Evolutionary conservation across 2,888 invertebrate species (phyloP).

Genomic region (Eristalinus sepulchralis): DNA sequence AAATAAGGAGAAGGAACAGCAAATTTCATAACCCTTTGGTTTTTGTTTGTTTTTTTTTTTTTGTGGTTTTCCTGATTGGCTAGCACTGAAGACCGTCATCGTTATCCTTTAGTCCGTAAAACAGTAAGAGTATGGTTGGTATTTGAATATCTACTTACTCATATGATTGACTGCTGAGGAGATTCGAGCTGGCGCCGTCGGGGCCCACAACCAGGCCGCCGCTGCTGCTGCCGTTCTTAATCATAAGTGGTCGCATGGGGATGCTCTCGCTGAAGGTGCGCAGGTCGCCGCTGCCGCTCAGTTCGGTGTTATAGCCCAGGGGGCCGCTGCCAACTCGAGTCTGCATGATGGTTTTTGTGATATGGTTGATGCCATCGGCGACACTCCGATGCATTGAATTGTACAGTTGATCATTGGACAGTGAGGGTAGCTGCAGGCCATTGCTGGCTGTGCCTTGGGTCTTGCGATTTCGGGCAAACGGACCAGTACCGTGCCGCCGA

Average conservation of each 20-base stretch:
- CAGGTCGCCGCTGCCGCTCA: slow-evolving; percentile 74
- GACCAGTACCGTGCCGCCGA: slow-evolving; percentile 85
- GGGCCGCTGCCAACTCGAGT: slow-evolving; percentile 73
- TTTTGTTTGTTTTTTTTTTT: not conserved
- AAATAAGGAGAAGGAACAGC: not conserved
- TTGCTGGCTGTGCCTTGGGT: slow-evolving; percentile 72
- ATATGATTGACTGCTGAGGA: slow-evolving; percentile 73
- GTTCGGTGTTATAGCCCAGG: slow-evolving; percentile 72
- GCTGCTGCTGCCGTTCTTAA: slow-evolving; percentile 75
- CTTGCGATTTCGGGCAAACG: slow-evolving; percentile 76
- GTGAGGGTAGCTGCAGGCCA: slow-evolving; percentile 66
- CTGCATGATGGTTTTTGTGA: slow-evolving; percentile 79
- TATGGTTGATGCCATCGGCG: slow-evolving; percentile 80
- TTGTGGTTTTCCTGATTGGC: not conserved
- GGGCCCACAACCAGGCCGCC: slow-evolving; percentile 70
- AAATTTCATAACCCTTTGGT: not conserved
- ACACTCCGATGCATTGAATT: slow-evolving; percentile 78
- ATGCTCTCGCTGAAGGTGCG: slow-evolving; percentile 85
- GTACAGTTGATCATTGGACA: slow-evolving; percentile 75
- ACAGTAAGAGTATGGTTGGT: not conserved
- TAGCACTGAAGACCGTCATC: not conserved
- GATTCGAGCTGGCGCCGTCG: slow-evolving; percentile 64
- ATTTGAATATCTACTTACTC: slow-evolving; percentile 76
- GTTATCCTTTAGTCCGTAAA: not conserved
- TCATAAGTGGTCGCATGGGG: slow-evolving; percentile 83